Base-by-base conservation (phyloP, 2,888 invertebrate genomes). In the Caenorhabditis imperialis region DNA sequence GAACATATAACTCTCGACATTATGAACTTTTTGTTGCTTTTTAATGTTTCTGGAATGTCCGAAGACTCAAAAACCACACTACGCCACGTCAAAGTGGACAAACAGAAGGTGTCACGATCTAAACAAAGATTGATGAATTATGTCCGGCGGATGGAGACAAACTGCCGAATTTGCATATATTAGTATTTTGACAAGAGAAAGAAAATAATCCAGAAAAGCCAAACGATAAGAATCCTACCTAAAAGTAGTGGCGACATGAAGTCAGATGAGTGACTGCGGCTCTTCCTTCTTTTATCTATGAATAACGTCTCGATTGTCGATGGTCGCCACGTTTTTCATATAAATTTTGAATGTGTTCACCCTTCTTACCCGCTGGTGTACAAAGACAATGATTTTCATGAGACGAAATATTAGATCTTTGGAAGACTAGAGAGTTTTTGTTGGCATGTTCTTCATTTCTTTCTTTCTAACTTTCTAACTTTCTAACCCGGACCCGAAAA, bases 341-440 rank as follows among this genome's bases (percentile, higher is more conserved):
- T 67, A 67, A 67, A 67, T 67, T 67, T 67, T 67, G 67, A 67
- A 67, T 67, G 57, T 67, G 67, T 67, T 57, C 57, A 30, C 35
- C 35, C 35, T 6, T 22, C 18, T 44, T 38, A 18, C 25, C 53
- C 25, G 10, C 23, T 38, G 14, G 18, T 22, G 27, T 35, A 48
- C 40, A 38, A 44, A 18, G 44, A n/a, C 20, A n/a, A n/a, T n/a
- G n/a, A n/a, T n/a, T n/a, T n/a, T n/a, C n/a, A n/a, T n/a, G n/a
- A n/a, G n/a, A n/a, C n/a, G n/a, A n/a, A n/a, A n/a, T n/a, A n/a
- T n/a, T n/a, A n/a, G n/a, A n/a, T n/a, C n/a, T n/a, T n/a, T n/a
- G n/a, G n/a, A n/a, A n/a, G n/a, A n/a, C n/a, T n/a, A n/a, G n/a
- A n/a, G n/a, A n/a, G n/a, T n/a, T n/a, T n/a, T n/a, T n/a, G n/a